Percentiles rank a stretch among this genome's conserved stretches.
Evolutionary conservation across 2,797 vertebrate genomes (phyloP).

Genomic region (Calcarius lapponicus): DNA sequence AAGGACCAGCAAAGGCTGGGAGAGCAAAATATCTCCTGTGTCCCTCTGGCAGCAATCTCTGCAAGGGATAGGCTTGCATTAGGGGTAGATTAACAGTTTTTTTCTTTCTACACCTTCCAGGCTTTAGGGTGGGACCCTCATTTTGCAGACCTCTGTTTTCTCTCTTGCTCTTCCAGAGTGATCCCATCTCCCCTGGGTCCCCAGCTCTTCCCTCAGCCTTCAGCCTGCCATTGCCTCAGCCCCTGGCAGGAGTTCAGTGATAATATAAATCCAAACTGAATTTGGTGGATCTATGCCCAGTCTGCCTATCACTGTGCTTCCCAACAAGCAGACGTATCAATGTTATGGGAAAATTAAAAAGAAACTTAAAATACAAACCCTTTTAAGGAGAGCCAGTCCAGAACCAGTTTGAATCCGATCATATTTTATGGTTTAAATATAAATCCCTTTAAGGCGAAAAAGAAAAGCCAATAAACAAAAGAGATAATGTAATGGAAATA

Average conservation of each 20-base stretch:
- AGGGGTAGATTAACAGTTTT: not conserved
- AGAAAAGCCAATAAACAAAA: not conserved
- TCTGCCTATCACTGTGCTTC: not conserved
- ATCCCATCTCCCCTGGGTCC: not conserved
- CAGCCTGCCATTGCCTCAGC: not conserved
- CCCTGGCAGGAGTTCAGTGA: not conserved
- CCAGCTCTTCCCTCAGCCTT: not conserved
- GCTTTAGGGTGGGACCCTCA: not conserved
- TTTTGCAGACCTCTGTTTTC: not conserved
- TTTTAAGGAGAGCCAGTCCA: not conserved
- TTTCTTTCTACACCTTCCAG: not conserved
- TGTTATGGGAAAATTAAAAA: not conserved
- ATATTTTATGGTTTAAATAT: slow-evolving; percentile 1
- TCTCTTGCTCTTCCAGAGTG: not conserved
- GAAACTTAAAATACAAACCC: not conserved
- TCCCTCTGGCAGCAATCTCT: not conserved
- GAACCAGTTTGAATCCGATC: not conserved
- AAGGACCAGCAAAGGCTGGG: not conserved
- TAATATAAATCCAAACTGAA: not conserved
- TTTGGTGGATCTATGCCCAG: not conserved
- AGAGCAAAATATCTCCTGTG: not conserved
- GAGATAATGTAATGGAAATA: slow-evolving; percentile 17
- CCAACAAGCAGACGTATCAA: not conserved
- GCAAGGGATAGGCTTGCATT: not conserved
- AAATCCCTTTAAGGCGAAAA: not conserved